phyloP scores from a whole-genome alignment of 2,888 invertebrate species.

The Drosophila borborema region DNA sequence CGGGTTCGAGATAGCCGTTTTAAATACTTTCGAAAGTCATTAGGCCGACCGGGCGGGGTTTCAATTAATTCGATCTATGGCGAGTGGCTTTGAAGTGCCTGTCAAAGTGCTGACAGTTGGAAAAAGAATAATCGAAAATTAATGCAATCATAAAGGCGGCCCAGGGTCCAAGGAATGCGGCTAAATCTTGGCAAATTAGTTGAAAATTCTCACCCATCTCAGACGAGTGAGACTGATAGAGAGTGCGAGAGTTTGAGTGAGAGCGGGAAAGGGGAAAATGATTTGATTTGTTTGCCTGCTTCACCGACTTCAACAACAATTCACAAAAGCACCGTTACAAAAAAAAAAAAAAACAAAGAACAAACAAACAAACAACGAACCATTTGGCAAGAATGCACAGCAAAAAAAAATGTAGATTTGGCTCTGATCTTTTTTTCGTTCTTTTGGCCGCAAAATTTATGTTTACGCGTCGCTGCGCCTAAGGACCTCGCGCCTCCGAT shows the following conservation, averaged over 20 bases:
- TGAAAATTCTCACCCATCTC: neutral
- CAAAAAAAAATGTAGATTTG: slow-evolving; percentile 22
- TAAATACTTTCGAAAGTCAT: slow-evolving; percentile 62
- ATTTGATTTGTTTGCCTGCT: slow-evolving; percentile 1
- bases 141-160: slow-evolving; percentile 22
- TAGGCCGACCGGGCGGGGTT: slow-evolving; percentile 32
- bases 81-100: slow-evolving; percentile 24
- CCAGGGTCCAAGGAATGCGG: neutral
- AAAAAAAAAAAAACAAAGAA: neutral
- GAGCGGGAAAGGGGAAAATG: neutral
- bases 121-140: slow-evolving; percentile 24
- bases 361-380: slow-evolving; percentile 12
- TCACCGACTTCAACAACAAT: slow-evolving; percentile 22
- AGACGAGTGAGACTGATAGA: neutral
- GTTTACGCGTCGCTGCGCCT: slow-evolving; percentile 40
- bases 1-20: slow-evolving; percentile 22
- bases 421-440: slow-evolving; percentile 25
- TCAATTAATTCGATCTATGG: slow-evolving; percentile 44
- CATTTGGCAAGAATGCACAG: slow-evolving; percentile 25
- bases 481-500: slow-evolving; percentile 16
- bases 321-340: slow-evolving; percentile 19
- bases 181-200: neutral
- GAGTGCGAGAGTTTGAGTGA: neutral
- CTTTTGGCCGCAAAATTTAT: slow-evolving; percentile 26
- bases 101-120: slow-evolving; percentile 32